Evolutionary conservation across 2,888 invertebrate genomes (phyloP), one percentile per base, ranked within the genome.

Genomic region (Sialis fuliginosa): DNA sequence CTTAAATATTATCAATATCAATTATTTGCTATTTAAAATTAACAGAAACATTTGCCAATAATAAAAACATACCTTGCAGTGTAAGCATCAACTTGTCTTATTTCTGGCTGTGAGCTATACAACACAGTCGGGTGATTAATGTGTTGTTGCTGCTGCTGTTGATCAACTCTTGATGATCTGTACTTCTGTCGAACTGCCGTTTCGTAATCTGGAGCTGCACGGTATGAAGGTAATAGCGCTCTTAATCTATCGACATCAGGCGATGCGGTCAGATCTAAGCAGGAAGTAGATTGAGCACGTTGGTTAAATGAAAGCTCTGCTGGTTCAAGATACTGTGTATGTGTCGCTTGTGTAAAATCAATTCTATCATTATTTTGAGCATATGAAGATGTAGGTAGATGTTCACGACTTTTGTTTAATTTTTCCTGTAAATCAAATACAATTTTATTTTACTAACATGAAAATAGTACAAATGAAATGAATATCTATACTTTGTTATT

Each of bases 151-250:
- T n/a, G 6, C 30, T 41, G 10, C 54, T 55, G 49, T 48, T 56
- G 57, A 52, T 70, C 69, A 48, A 65, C 65, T n/a, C 70, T 65
- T n/a, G 70, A 70, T 32, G 70, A 74, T 43, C 77, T 71, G 63
- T 85, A 84, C 61, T 89, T 89, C 57, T 87, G 82, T 60, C 87
- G 86, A 50, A 95, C 74, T 9, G 93, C 92, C 0, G 90, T 89
- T 60, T 93, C 92, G 64, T 96, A 96, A 66, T 93, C 93, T 0
- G 96, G 95, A 1, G 92, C 90, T 1, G 87, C 87, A 3, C 93
- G 75, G 62, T 89, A 89, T 0, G 81, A 79, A 0, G 89, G 88
- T n/a, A 88, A 63, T 52, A 88, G 70, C 10, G 83, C 81, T 56
- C 86, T 79, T 54, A 69, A 65, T 56, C 70, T 71, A 51, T 77